phyloP scores from a whole-genome alignment of 2,113 vertebrate genomes.

The Dascyllus trimaculatus region DNA sequence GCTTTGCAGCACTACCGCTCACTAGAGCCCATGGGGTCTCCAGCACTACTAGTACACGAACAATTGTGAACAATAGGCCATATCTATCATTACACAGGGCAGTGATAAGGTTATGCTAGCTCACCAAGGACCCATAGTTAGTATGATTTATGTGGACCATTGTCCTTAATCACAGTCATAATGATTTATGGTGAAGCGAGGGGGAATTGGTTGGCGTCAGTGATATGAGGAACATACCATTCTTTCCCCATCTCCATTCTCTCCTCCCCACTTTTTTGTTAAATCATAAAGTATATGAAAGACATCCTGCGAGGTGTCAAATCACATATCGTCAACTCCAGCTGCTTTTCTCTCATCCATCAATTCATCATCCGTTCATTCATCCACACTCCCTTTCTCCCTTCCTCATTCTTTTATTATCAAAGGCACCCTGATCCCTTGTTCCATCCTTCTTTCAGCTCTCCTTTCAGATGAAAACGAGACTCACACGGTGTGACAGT shows the following conservation, averaged over 20 bases:
- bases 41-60: constrained; percentile 9
- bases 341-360: constrained; percentile 25
- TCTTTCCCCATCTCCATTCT: constrained; percentile 23
- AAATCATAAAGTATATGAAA: constrained; percentile 45
- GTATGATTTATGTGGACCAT: constrained; percentile 61
- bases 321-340: constrained; percentile 30
- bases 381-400: constrained; percentile 34
- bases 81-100: constrained; percentile 54
- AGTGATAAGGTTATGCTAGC: constrained; percentile 67
- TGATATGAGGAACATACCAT: constrained; percentile 40
- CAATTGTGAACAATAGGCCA: constrained; percentile 45
- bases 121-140: constrained; percentile 41
- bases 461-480: constrained; percentile 57
- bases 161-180: constrained; percentile 64
- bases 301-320: constrained; percentile 39
- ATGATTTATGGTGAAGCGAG: constrained; percentile 52
- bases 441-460: constrained; percentile 50
- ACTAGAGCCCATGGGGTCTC: constrained; percentile 13
- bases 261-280: constrained; percentile 17
- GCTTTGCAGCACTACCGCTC: constrained; percentile 33
- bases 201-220: constrained; percentile 12
- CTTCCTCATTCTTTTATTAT: constrained; percentile 54
- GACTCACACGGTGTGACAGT: constrained; percentile 59
- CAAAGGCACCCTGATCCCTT: constrained; percentile 38
- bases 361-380: constrained; percentile 55